A percentile compares a stretch with the other conserved stretches of the same genome.
Conservation (phyloP, 2,113 vertebrate species). For the Chloropsis hardwickii region DNA sequence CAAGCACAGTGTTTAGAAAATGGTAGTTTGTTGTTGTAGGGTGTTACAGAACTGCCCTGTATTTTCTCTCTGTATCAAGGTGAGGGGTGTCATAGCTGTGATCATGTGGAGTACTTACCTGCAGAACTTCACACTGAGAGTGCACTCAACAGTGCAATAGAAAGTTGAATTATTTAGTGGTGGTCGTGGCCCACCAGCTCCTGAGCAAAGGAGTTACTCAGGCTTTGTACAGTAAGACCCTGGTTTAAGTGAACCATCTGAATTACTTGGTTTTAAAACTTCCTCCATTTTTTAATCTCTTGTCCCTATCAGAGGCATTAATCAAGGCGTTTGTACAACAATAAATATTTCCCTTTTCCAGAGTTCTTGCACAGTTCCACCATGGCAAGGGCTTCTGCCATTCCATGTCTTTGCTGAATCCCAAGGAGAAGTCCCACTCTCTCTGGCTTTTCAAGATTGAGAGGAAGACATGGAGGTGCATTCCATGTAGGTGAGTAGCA, state of each 20-base stretch:
- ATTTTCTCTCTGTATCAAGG: neutral
- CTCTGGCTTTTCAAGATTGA: neutral
- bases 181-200: neutral
- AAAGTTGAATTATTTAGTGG: neutral
- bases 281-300: neutral
- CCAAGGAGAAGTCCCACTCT: neutral
- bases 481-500: neutral
- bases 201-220: neutral
- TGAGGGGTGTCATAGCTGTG: neutral
- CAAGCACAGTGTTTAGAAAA: neutral
- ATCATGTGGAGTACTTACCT: neutral
- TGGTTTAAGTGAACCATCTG: neutral
- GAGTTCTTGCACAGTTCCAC: neutral
- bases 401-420: neutral
- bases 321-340: neutral
- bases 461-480: neutral
- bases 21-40: neutral
- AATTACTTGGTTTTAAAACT: neutral
- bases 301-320: neutral
- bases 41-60: neutral
- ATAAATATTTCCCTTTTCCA: neutral
- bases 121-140: neutral
- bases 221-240: neutral
- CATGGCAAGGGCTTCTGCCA: rapidly evolving
- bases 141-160: neutral